A percentile compares a stretch with the other conserved stretches of the same genome.
These are phyloP conservation scores for Geopemphigus sp. DNA, from an alignment of 1,140 invertebrate genomes.

Conservation along the genomic window DNA sequence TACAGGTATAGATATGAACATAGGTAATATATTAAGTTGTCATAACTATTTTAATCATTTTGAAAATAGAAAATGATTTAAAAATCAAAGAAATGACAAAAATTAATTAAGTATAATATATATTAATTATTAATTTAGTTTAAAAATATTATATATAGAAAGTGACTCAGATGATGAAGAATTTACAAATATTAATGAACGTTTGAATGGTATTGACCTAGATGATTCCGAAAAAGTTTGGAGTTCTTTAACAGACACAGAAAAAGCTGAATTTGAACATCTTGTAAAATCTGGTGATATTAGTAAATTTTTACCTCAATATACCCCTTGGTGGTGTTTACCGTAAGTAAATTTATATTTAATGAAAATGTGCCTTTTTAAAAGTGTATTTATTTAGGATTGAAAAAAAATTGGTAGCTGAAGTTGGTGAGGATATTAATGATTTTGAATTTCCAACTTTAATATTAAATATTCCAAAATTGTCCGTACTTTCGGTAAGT, in stretches of 20 bases:
- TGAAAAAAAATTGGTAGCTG: conserved; percentile 29
- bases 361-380: conserved; percentile 13
- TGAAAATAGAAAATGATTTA: too few relatives aligned
- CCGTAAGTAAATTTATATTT: conserved; percentile 10
- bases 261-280: conserved; percentile 70
- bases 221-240: conserved; percentile 71
- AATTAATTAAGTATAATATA: too few relatives aligned
- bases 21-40: too few relatives aligned
- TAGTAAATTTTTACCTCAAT: conserved; percentile 64
- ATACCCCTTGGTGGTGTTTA: conserved; percentile 70
- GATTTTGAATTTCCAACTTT: conserved; percentile 33
- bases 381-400: conserved; percentile 25
- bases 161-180: conserved; percentile 67
- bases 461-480: conserved; percentile 27
- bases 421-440: conserved; percentile 9
- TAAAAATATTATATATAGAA: neutral
- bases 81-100: too few relatives aligned
- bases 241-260: conserved; percentile 65
- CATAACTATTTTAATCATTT: too few relatives aligned
- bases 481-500: conserved; percentile 49
- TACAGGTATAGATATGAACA: too few relatives aligned
- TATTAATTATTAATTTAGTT: neutral
- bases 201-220: conserved; percentile 67
- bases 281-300: conserved; percentile 64
- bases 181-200: conserved; percentile 60